Evolutionary conservation across 1,140 invertebrate species (phyloP), one percentile per base, ranked within the genome.

Genomic region (Phthorimaea operculella): DNA sequence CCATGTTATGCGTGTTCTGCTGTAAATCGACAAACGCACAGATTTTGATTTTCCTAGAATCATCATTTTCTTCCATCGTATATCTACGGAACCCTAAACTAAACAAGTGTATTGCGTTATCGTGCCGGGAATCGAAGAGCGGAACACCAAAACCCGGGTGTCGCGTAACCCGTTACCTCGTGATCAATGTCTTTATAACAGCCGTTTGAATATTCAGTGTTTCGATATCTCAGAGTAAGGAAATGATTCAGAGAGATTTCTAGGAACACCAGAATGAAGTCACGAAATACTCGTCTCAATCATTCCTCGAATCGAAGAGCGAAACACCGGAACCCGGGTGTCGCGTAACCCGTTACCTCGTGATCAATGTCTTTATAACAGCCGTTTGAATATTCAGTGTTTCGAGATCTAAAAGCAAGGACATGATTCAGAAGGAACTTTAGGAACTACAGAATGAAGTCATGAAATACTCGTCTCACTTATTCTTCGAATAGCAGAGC

Each of bases 161-260:
- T 59, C 59, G 53, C 57, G 33, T 58, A 62, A 58, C 61, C 36
- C 56, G 59, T 66, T 64, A 33, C 51, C 15, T 39, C 55, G 57
- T 64, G 67, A 64, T 64, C 64, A 64, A 70, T 67, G 67, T 64
- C 62, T 70, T 64, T 58, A 64, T 66, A 61, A 67, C 51, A 59
- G 63, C 56, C 53, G 60, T 64, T 59, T 56, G 58, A 64, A 67
- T 64, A 64, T 60, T 58, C 56, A 49, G 48, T 33, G 21, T 57
- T 51, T 66, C 52, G 48, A 55, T 55, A 58, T 50, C 33, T 56
- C 50, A 54, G 39, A 65, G 21, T 6, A 2, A 28, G 21, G 21
- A 28, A 2, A 28, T 28, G 21, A 4, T 28, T 28, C 21, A 28
- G 21, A 28, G 2, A 6, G 21, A 28, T 4, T 4, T 6, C 21